phyloP scores from a whole-genome alignment of 2,888 invertebrate genomes.

The Nycteola revayana region DNA sequence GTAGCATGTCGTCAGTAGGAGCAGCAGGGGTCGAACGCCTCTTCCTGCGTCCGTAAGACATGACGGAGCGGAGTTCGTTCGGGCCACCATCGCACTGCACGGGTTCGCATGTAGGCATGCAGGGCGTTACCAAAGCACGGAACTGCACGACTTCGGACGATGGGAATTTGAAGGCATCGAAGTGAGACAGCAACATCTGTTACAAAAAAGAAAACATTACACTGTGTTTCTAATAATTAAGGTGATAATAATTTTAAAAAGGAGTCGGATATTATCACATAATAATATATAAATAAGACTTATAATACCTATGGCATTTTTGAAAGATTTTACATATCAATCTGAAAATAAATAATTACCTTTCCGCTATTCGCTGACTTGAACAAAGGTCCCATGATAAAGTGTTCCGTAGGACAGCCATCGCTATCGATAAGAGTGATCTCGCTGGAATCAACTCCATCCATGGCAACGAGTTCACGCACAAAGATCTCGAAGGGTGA shows the following conservation, averaged over 20 bases:
- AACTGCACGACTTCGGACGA: constrained; percentile 97
- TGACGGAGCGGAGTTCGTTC: constrained; percentile 90
- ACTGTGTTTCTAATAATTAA: constrained; percentile 4
- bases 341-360: constrained; percentile 70
- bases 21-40: constrained; percentile 84
- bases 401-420: constrained; percentile 96
- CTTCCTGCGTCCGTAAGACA: constrained; percentile 92
- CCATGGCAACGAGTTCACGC: constrained; percentile 96
- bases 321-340: no score
- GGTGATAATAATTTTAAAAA: no score
- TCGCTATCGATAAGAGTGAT: constrained; percentile 95
- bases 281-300: no score
- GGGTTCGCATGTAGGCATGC: constrained; percentile 96
- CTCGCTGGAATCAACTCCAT: constrained; percentile 95
- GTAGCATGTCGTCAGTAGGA: constrained; percentile 89
- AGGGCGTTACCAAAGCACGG: constrained; percentile 96
- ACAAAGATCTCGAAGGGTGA: constrained; percentile 98
- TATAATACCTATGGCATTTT: no score
- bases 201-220: constrained; percentile 41
- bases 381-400: constrained; percentile 96
- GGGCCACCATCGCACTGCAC: constrained; percentile 94
- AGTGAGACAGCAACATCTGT: constrained; percentile 92
- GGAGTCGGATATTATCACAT: no score
- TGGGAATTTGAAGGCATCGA: constrained; percentile 98
- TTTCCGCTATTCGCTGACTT: constrained; percentile 91